Percentiles rank a stretch among this genome's conserved stretches.
Conservation (phyloP, 2,797 vertebrate species). For the Australoheros facetus region DNA sequence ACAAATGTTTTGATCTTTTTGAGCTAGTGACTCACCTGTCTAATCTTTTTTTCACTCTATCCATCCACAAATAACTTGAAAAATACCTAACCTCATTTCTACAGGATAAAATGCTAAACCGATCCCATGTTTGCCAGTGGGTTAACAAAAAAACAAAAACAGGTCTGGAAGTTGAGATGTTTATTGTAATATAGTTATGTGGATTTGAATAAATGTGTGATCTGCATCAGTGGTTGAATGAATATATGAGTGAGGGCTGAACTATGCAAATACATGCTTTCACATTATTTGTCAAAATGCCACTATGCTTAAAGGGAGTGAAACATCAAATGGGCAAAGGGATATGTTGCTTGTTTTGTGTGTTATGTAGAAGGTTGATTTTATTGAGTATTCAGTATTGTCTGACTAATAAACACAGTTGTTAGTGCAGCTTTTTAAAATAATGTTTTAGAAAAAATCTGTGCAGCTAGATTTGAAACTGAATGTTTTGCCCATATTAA, state of each 20-base stretch:
- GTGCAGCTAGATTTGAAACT: neutral
- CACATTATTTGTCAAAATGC: conserved; percentile 4
- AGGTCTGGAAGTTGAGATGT: neutral
- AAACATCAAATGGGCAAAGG: neutral
- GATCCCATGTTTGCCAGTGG: conserved; percentile 1
- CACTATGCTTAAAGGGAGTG: neutral
- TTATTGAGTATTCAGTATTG: neutral
- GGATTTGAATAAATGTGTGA: neutral
- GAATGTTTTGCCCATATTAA: neutral
- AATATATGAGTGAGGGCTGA: neutral
- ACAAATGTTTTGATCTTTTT: conserved; percentile 56
- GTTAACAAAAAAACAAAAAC: neutral
- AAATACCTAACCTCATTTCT: conserved; percentile 51
- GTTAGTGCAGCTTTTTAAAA: neutral
- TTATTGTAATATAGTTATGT: conserved; percentile 7
- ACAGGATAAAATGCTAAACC: conserved; percentile 32
- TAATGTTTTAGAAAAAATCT: neutral
- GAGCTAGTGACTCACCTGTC: conserved; percentile 52
- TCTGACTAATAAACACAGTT: neutral
- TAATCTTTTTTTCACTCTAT: conserved; percentile 53
- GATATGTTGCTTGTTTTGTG: neutral
- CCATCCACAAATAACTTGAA: conserved; percentile 39
- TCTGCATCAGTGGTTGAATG: neutral
- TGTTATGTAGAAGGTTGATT: neutral
- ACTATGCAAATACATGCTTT: conserved; percentile 20